Evolutionary conservation across 1,140 invertebrate species (phyloP).

Genomic region (Camponotus vicinus): DNA sequence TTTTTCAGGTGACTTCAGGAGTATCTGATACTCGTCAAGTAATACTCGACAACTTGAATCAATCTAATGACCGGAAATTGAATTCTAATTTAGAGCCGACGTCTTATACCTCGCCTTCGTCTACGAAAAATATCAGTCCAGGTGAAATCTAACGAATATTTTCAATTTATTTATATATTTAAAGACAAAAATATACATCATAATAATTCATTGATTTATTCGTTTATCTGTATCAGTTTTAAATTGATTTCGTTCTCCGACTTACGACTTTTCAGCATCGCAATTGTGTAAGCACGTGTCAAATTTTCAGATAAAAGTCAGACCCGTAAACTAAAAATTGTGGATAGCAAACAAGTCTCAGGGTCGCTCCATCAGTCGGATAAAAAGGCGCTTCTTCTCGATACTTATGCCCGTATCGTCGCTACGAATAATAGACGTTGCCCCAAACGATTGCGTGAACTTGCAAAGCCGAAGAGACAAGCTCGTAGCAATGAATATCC

Average conservation of each 20-base stretch:
- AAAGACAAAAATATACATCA: background rate
- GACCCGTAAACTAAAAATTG: slow-evolving; percentile 37
- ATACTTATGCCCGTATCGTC: slow-evolving; percentile 73
- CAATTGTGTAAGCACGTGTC: background rate
- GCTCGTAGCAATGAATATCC: background rate
- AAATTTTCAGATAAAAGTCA: slow-evolving; percentile 32
- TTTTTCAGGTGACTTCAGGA: slow-evolving; percentile 62
- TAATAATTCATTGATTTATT: background rate
- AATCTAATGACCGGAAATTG: slow-evolving; percentile 49
- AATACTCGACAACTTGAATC: slow-evolving; percentile 62
- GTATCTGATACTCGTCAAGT: slow-evolving; percentile 60
- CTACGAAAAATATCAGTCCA: background rate
- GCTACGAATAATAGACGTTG: slow-evolving; percentile 68
- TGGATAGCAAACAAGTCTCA: slow-evolving; percentile 67
- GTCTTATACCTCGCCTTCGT: background rate
- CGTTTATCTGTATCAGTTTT: background rate
- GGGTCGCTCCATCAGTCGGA: slow-evolving; percentile 37
- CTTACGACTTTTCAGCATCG: background rate
- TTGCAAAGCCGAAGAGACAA: slow-evolving; percentile 68
- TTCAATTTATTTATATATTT: background rate
- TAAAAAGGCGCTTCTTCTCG: slow-evolving; percentile 60
- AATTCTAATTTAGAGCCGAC: background rate
- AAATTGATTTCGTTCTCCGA: background rate
- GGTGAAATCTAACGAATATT: slow-evolving; percentile 20
- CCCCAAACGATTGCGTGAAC: slow-evolving; percentile 67